phyloP scores from a whole-genome alignment of 2,888 invertebrate genomes.

The Agriopis aurantiaria region DNA sequence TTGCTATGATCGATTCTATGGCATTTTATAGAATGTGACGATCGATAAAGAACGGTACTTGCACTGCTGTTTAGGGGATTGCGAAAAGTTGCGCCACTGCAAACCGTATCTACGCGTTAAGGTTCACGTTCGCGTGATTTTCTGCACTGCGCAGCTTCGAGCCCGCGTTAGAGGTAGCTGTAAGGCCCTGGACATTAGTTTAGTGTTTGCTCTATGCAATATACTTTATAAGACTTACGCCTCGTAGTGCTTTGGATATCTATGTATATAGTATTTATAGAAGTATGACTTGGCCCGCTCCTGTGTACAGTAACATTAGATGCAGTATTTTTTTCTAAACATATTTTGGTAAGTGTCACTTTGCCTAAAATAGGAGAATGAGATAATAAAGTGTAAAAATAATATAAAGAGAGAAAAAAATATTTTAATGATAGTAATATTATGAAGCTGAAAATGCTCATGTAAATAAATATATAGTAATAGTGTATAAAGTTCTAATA shows the following conservation, averaged over 20 bases:
- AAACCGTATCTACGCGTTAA: too few relatives aligned
- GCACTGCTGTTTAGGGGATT: too few relatives aligned
- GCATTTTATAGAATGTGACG: too few relatives aligned
- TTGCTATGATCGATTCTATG: too few relatives aligned
- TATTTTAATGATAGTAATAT: constrained; percentile 84
- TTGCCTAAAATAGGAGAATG: constrained; percentile 73
- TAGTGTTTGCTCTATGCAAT: constrained; percentile 1
- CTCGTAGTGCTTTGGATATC: constrained; percentile 25
- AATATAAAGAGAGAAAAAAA: constrained; percentile 80
- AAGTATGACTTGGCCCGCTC: constrained; percentile 55
- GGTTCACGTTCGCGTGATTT: too few relatives aligned
- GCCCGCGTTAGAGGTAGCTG: too few relatives aligned
- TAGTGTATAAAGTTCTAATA: constrained; percentile 83
- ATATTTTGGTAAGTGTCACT: constrained; percentile 71
- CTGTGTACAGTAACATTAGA: constrained; percentile 36
- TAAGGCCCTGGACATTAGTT: not conserved
- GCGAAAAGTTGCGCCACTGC: too few relatives aligned
- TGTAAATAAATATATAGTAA: constrained; percentile 79
- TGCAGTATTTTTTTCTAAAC: constrained; percentile 57
- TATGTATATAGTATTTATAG: constrained; percentile 30
- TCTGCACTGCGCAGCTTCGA: too few relatives aligned
- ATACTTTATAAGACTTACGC: constrained; percentile 23
- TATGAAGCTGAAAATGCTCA: constrained; percentile 84
- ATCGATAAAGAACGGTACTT: too few relatives aligned
- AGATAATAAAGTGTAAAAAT: constrained; percentile 75